phyloP scores from a whole-genome alignment of 2,113 vertebrate genomes.

The Eulacestoma nigropectus region DNA sequence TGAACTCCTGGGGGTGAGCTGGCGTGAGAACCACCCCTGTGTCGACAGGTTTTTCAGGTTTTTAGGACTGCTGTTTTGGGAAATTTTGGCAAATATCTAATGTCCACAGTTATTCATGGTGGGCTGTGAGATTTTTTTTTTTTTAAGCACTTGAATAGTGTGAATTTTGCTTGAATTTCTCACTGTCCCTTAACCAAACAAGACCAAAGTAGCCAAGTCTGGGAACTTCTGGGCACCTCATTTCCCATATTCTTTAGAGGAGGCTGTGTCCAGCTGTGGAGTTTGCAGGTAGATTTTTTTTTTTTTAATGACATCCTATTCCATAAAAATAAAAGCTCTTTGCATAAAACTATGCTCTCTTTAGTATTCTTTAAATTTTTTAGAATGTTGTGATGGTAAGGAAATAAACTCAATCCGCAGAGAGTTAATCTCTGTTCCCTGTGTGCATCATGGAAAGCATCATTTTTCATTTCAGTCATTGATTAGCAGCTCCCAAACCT shows the following conservation, averaged over 20 bases:
- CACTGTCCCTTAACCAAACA: fast-evolving
- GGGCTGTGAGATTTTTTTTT: neutral
- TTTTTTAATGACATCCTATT: neutral
- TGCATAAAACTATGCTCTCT: neutral
- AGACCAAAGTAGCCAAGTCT: neutral
- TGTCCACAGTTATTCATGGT: neutral
- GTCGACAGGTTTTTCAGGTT: fast-evolving
- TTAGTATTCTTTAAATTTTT: neutral
- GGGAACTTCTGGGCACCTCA: neutral
- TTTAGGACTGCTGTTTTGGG: neutral
- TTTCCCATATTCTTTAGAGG: neutral
- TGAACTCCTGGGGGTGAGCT: neutral
- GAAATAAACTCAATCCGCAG: neutral
- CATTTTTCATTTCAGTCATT: neutral
- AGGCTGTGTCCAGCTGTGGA: neutral
- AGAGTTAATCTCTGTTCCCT: neutral
- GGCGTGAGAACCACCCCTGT: neutral
- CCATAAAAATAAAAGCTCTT: neutral
- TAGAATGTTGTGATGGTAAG: neutral
- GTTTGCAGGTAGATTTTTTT: neutral
- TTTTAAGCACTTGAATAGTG: neutral
- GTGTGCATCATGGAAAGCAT: neutral
- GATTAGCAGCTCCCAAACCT: constrained; percentile 7
- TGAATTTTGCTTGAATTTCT: neutral
- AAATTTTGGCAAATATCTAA: neutral